These are phyloP conservation scores for Vireo altiloquus DNA, from an alignment of 2,113 vertebrate genomes.

Conservation along the genomic window DNA sequence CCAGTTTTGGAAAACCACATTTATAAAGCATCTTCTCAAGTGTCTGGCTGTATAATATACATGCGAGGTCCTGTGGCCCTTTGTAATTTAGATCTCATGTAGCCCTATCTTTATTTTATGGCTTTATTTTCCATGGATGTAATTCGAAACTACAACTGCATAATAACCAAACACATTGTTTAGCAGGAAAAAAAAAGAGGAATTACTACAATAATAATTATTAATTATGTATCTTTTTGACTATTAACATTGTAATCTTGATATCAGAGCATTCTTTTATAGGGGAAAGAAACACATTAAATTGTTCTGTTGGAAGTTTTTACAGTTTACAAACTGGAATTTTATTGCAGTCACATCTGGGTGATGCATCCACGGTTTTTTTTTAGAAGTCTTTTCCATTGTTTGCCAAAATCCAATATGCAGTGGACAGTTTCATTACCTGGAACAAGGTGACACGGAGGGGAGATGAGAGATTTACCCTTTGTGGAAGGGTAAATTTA, in stretches of 20 bases:
- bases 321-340: neutral
- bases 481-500: fast-evolving
- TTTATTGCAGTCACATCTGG: fast-evolving
- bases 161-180: neutral
- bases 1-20: neutral
- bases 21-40: fast-evolving
- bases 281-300: neutral
- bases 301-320: neutral
- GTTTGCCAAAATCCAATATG: fast-evolving
- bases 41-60: fast-evolving
- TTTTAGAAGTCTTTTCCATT: no score
- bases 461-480: fast-evolving
- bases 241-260: neutral
- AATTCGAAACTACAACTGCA: neutral
- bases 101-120: fast-evolving
- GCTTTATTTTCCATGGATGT: neutral
- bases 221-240: fast-evolving
- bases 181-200: neutral
- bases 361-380: fast-evolving
- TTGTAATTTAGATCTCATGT: neutral
- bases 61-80: fast-evolving
- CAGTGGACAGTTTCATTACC: fast-evolving
- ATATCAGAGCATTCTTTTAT: fast-evolving
- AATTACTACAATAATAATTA: neutral
- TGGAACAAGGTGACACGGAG: neutral